A percentile compares a stretch with the other conserved stretches of the same genome.
Conservation (phyloP, 2,797 vertebrate genomes). For the Pangasius sanitwongsei region DNA sequence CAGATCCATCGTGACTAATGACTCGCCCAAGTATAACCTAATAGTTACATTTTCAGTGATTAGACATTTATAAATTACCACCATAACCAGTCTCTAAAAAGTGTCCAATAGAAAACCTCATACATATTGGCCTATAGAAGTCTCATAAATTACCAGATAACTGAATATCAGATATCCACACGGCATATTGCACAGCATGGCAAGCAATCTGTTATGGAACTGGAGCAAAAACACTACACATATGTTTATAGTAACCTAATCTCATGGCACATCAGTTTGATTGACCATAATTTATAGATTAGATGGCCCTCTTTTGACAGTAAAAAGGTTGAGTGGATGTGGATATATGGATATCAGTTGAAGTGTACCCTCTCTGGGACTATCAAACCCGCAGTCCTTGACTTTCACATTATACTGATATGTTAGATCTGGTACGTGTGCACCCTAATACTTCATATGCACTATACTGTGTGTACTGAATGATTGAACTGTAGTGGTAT, state of each 20-base stretch:
- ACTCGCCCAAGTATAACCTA: constrained; percentile 44
- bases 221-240: constrained; percentile 39
- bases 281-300: constrained; percentile 49
- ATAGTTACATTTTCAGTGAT: constrained; percentile 51
- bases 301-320: constrained; percentile 44
- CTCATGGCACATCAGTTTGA: constrained; percentile 48
- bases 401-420: constrained; percentile 40
- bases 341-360: constrained; percentile 39
- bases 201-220: constrained; percentile 46
- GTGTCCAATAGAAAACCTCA: constrained; percentile 25
- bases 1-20: constrained; percentile 50
- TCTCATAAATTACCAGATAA: constrained; percentile 43
- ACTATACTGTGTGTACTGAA: constrained; percentile 17
- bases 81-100: constrained; percentile 39
- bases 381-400: constrained; percentile 35
- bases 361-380: constrained; percentile 39
- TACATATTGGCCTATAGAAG: constrained; percentile 32
- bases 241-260: constrained; percentile 51
- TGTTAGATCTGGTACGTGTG: constrained; percentile 25
- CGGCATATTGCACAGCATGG: constrained; percentile 40
- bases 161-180: constrained; percentile 39
- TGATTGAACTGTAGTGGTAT: constrained; percentile 10
- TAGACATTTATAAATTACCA: constrained; percentile 54
- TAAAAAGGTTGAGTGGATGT: constrained; percentile 44
- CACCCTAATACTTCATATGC: constrained; percentile 2